Percentiles rank a stretch among this genome's conserved stretches.
Conservation (phyloP, 2,888 invertebrate species). For the Drosophila lutescens region DNA sequence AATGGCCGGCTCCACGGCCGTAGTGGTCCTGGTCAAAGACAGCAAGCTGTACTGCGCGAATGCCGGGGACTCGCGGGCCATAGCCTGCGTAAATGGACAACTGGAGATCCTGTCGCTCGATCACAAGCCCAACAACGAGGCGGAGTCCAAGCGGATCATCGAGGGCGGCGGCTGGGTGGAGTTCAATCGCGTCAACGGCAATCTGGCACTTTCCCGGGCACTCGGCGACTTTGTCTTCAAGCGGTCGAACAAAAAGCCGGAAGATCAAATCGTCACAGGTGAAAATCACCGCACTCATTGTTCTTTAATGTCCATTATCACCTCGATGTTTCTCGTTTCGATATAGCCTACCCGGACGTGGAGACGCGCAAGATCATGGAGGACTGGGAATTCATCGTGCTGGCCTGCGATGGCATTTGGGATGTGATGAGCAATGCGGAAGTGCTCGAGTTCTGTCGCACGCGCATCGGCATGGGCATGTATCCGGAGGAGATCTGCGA, state of each 20-base stretch:
- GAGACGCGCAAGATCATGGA: conserved; percentile 90
- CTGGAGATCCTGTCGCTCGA: conserved; percentile 91
- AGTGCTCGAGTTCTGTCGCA: conserved; percentile 95
- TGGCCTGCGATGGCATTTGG: conserved; percentile 99
- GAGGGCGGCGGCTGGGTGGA: conserved; percentile 99
- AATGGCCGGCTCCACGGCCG: conserved; percentile 97
- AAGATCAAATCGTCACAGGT: conserved; percentile 99
- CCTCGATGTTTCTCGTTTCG: conserved; percentile 1
- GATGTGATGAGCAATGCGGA: conserved; percentile 98
- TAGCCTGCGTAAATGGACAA: conserved; percentile 93
- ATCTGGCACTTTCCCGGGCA: conserved; percentile 97
- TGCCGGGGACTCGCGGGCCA: conserved; percentile 98
- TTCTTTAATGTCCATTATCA: conserved; percentile 25
- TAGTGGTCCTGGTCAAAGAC: conserved; percentile 93
- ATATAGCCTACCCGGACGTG: conserved; percentile 95
- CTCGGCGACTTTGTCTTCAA: conserved; percentile 99
- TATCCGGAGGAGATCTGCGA: conserved; percentile 98
- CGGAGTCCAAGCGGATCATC: conserved; percentile 93
- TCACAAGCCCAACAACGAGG: conserved; percentile 97
- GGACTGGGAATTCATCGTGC: conserved; percentile 98
- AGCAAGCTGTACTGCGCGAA: conserved; percentile 96
- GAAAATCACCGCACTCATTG: conserved; percentile 17
- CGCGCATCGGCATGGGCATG: conserved; percentile 91
- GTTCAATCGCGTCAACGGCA: conserved; percentile 98
- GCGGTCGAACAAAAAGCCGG: conserved; percentile 90